These are phyloP conservation scores for Harpalus rufipes DNA, from an alignment of 2,888 invertebrate species.

Conservation along the genomic window DNA sequence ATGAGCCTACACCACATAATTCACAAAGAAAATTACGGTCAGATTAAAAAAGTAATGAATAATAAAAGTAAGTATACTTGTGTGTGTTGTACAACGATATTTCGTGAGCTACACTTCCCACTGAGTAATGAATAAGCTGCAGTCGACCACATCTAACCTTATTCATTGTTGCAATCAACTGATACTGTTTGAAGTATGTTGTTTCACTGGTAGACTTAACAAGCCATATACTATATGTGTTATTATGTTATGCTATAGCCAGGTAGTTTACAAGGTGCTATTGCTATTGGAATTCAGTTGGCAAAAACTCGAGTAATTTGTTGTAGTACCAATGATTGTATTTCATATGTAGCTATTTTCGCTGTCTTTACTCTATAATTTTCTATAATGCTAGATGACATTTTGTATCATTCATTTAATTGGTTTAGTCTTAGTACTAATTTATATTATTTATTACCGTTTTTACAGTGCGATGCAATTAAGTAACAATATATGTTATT, in stretches of 20 bases:
- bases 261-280: slow-evolving; percentile 66
- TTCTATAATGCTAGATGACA: slow-evolving; percentile 51
- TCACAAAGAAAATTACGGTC: slow-evolving; percentile 62
- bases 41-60: slow-evolving; percentile 64
- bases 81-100: slow-evolving; percentile 60
- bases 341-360: slow-evolving; percentile 55
- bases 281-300: slow-evolving; percentile 64
- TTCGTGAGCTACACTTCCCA: slow-evolving; percentile 77
- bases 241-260: slow-evolving; percentile 65
- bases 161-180: not conserved
- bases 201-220: slow-evolving; percentile 60
- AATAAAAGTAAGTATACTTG: slow-evolving; percentile 61
- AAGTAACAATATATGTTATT: slow-evolving; percentile 47
- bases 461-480: slow-evolving; percentile 33
- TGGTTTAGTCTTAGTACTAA: slow-evolving; percentile 27
- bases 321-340: slow-evolving; percentile 52
- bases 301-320: slow-evolving; percentile 62
- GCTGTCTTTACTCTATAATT: slow-evolving; percentile 56
- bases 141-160: slow-evolving; percentile 26
- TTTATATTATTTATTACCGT: slow-evolving; percentile 47
- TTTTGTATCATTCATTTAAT: slow-evolving; percentile 46
- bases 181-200: not conserved
- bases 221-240: slow-evolving; percentile 66
- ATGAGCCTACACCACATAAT: slow-evolving; percentile 59
- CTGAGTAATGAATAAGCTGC: slow-evolving; percentile 75